Conservation (phyloP, 1,140 invertebrate species). For the Pseudomyrmex pallidus region DNA sequence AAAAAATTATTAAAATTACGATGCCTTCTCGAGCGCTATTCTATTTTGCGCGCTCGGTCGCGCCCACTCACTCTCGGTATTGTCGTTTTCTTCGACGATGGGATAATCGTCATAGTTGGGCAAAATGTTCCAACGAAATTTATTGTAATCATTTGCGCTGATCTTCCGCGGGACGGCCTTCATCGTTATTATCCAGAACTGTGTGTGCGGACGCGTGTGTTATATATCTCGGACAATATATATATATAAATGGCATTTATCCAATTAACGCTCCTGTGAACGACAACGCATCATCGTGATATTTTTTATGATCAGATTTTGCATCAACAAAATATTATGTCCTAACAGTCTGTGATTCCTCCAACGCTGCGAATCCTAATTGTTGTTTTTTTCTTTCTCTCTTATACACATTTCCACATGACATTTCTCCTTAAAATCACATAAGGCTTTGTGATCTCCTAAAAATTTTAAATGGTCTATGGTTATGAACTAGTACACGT, state of each 20-base stretch:
- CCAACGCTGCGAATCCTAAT: not conserved
- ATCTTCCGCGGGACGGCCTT: slow-evolving; percentile 30
- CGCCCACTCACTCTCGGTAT: slow-evolving; percentile 54
- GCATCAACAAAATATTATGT: not conserved
- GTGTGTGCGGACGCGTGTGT: slow-evolving; percentile 5
- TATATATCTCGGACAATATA: no score
- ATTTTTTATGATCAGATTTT: not conserved
- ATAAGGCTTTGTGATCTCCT: not conserved
- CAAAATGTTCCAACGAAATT: slow-evolving; percentile 66
- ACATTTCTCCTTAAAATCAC: not conserved
- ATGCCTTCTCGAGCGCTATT: not conserved
- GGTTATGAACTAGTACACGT: not conserved
- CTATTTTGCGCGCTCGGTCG: not conserved
- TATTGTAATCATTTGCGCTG: slow-evolving; percentile 43
- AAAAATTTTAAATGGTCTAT: not conserved
- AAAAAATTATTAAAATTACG: no score
- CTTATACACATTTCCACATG: not conserved
- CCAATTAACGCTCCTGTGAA: slow-evolving; percentile 11
- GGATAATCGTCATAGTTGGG: slow-evolving; percentile 58
- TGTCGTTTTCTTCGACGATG: slow-evolving; percentile 7
- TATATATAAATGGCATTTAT: slow-evolving; percentile 12
- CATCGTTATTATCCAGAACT: slow-evolving; percentile 22
- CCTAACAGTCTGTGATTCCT: not conserved
- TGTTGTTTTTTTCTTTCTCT: not conserved
- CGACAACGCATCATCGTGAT: not conserved